Percentiles rank a stretch among this genome's conserved stretches.
These are phyloP conservation scores for Rutilus rutilus DNA, from an alignment of 2,113 vertebrate genomes.

Conservation along the genomic window DNA sequence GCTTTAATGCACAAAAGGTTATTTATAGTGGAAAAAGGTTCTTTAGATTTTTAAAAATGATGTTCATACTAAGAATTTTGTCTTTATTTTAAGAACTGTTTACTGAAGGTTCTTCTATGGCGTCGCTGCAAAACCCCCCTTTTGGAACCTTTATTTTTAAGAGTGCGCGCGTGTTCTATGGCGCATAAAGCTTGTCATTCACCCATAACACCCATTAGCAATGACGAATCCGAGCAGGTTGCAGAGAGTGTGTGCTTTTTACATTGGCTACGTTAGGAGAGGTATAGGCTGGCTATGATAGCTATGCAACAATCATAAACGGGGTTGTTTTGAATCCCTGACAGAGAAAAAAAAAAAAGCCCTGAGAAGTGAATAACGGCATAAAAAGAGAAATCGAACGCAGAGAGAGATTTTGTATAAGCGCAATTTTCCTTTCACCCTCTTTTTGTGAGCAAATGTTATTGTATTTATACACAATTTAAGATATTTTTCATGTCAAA, in stretches of 20 bases:
- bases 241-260: conserved; percentile 20
- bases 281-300: conserved; percentile 32
- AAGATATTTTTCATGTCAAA: neutral
- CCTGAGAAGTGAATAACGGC: neutral
- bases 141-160: no score
- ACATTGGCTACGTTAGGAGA: neutral
- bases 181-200: conserved; percentile 51
- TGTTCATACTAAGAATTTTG: no score
- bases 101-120: no score
- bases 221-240: conserved; percentile 63
- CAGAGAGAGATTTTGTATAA: neutral
- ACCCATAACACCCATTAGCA: conserved; percentile 36
- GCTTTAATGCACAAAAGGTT: no score
- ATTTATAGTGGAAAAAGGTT: no score
- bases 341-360: conserved; percentile 52
- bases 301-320: conserved; percentile 55
- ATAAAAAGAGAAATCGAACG: neutral
- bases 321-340: conserved; percentile 54
- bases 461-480: neutral
- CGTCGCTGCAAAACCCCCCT: no score
- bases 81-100: no score
- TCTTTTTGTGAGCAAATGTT: neutral
- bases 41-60: no score
- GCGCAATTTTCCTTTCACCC: neutral
- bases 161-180: conserved; percentile 22